These are phyloP conservation scores for Numenius arquata DNA, from an alignment of 2,113 vertebrate genomes.

Conservation along the genomic window DNA sequence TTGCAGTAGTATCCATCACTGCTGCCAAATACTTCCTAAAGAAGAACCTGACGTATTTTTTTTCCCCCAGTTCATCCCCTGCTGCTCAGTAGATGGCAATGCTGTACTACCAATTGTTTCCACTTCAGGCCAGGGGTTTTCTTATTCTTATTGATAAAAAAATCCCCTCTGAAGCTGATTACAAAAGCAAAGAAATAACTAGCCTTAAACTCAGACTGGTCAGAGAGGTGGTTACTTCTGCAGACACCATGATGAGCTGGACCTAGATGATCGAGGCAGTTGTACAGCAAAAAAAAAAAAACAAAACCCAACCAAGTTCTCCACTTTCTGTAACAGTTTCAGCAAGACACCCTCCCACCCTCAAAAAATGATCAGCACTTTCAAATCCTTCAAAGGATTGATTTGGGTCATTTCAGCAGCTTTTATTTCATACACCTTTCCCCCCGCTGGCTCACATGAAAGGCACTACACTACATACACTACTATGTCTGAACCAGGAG, in stretches of 20 bases:
- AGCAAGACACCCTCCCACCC: background rate
- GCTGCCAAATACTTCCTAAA: background rate
- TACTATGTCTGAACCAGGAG: background rate
- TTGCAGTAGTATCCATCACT: background rate
- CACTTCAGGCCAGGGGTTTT: background rate
- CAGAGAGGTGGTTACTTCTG: background rate
- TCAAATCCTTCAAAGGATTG: background rate
- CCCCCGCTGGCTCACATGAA: background rate
- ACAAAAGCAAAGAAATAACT: background rate
- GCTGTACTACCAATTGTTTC: background rate
- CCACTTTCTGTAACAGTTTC: background rate
- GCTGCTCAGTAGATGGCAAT: constrained; percentile 47
- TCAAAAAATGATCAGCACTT: background rate
- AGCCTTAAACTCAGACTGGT: background rate
- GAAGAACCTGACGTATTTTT: background rate
- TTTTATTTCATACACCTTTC: background rate
- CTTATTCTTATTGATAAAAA: background rate
- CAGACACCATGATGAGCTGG: background rate
- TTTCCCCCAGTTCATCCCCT: background rate
- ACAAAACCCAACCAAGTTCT: background rate
- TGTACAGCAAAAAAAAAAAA: background rate
- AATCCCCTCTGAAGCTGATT: background rate
- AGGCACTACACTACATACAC: too few species aligned
- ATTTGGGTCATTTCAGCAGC: background rate
- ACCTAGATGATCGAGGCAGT: background rate